Evolutionary conservation across 2,888 invertebrate species (phyloP), one percentile per base, ranked within the genome.

Genomic region (Fragum fragum): DNA sequence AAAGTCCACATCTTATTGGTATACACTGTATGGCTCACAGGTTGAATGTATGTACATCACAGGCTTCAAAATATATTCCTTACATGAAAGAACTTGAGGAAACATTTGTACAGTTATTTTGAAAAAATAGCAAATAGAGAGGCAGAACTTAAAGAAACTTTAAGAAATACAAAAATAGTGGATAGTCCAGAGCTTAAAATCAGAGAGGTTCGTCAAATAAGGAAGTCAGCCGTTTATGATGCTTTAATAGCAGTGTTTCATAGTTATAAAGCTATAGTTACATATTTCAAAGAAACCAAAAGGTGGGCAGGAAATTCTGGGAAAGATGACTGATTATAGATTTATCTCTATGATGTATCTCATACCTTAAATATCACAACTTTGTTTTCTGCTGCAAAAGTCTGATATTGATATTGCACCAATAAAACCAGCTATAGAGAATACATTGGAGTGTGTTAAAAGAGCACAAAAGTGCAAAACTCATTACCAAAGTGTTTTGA

Each of bases 1-100:
- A n/a, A n/a, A 75, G 2, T 9, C 75, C 74, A 11, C 75, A 75
- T 21, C 47, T 28, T 32, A 55, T 75, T 36, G 52, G 28, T 16
- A 59, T 75, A n/a, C 75, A 69, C 21, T 75, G 69, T 29, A 75
- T 75, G 75, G 76, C 71, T 6, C 76, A 76, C 36, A 32, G 71
- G 7, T 59, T 76, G 1, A 71, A 70, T 47, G 18, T 70, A 11
- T 42, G 70, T 71, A 71, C 76, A 6, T 71, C 70, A 36, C 63
- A 71, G 57, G 76, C 76, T 1, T 61, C 59, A 39, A 71, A 61
- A 55, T 39, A 59, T 36, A 59, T 76, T 21, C 61, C 76, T n/a
- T 57, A 59, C 42, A 1, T 71, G 7, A 70, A 59, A 53, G 70
- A 70, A 28, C 61, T 71, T 71, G 76, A 76, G 42, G 32, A 42